A percentile compares a stretch with the other conserved stretches of the same genome.
phyloP scores from a whole-genome alignment of 2,888 invertebrate genomes.

The Drosophila lacicola region DNA sequence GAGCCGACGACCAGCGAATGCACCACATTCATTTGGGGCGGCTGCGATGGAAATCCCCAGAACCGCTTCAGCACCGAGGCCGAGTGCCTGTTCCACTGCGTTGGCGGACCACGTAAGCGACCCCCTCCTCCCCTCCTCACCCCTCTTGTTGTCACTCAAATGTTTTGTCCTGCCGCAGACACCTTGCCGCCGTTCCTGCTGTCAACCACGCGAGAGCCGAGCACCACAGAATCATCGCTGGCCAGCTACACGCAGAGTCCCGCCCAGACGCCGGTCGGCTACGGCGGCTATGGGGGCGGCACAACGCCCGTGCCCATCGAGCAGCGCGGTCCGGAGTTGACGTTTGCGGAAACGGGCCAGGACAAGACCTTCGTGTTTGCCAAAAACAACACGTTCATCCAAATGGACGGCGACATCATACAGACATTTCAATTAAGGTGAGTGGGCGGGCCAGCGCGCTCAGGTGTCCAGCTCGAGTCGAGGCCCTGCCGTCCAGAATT shows the following conservation, averaged over 20 bases:
- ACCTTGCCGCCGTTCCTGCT: constrained; percentile 86
- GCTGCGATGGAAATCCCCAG: constrained; percentile 89
- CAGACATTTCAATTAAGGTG: constrained; percentile 95
- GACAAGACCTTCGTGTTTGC: constrained; percentile 96
- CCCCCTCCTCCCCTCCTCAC: background rate
- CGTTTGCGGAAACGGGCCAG: constrained; percentile 93
- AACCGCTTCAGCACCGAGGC: constrained; percentile 89
- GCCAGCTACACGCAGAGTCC: constrained; percentile 75
- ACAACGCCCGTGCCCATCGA: constrained; percentile 89
- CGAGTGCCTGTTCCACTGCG: constrained; percentile 88
- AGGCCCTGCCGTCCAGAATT: constrained; percentile 15
- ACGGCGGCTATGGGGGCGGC: constrained; percentile 62
- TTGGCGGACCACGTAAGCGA: constrained; percentile 87
- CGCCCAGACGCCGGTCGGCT: constrained; percentile 55
- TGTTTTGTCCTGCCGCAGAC: constrained; percentile 80
- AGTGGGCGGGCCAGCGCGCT: constrained; percentile 64
- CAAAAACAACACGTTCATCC: constrained; percentile 95
- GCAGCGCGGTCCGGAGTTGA: constrained; percentile 91
- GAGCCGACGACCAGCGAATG: constrained; percentile 87
- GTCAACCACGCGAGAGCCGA: constrained; percentile 86
- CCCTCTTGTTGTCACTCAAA: constrained; percentile 7
- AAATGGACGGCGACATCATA: constrained; percentile 95
- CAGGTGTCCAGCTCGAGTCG: constrained; percentile 5
- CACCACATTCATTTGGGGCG: constrained; percentile 89
- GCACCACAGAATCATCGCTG: constrained; percentile 85